Evolutionary conservation across 2,888 invertebrate genomes (phyloP).

Genomic region (Oxystoma pomonae): DNA sequence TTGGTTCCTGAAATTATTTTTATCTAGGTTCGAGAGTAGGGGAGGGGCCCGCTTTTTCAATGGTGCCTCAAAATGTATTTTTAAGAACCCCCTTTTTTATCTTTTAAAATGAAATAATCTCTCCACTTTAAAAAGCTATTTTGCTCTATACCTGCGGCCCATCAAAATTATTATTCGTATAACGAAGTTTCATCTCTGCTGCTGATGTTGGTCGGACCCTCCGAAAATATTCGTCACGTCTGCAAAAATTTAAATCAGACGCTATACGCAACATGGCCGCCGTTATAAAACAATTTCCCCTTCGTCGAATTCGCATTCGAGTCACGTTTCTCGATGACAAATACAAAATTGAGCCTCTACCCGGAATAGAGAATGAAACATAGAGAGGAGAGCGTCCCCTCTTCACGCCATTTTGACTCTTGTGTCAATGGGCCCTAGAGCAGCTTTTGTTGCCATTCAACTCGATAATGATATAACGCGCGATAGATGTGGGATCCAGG

Average conservation of each 20-base stretch:
- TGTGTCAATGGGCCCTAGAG: conserved; percentile 10
- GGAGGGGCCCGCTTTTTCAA: no score
- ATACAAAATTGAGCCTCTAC: conserved; percentile 43
- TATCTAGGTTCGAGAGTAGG: no score
- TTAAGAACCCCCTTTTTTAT: no score
- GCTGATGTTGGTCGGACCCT: not conserved
- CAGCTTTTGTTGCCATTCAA: conserved; percentile 15
- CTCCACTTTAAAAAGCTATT: no score
- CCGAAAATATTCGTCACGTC: not conserved
- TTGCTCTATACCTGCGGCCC: no score
- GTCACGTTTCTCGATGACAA: conserved; percentile 48
- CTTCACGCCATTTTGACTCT: conserved; percentile 17
- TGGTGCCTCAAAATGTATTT: no score
- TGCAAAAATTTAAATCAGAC: conserved; percentile 8
- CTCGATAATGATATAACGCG: conserved; percentile 11
- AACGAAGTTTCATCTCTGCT: no score
- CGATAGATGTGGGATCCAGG: conserved; percentile 7
- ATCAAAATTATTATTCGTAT: no score
- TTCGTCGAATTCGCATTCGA: conserved; percentile 42
- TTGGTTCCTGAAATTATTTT: no score
- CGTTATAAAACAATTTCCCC: conserved; percentile 47
- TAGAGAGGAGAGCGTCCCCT: conserved; percentile 36
- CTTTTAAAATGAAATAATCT: no score
- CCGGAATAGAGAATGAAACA: not conserved
- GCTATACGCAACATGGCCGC: conserved; percentile 34